These are phyloP conservation scores for Spodoptera litura DNA, from an alignment of 1,140 invertebrate species.

Conservation along the genomic window DNA sequence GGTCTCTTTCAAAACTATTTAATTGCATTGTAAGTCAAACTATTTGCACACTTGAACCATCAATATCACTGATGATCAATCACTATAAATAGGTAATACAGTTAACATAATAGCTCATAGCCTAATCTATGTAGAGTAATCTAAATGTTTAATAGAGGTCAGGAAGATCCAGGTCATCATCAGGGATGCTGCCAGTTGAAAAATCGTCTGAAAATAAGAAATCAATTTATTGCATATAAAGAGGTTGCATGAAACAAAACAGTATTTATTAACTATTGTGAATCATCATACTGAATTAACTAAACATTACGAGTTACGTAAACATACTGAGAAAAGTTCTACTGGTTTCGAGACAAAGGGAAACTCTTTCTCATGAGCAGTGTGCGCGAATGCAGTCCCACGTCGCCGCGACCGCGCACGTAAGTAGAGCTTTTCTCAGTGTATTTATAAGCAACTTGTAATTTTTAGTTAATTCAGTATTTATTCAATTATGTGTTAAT, in stretches of 20 bases:
- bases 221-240: neutral
- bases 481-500: no score
- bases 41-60: neutral
- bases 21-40: neutral
- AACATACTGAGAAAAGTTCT: no score
- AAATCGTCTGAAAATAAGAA: conserved; percentile 73
- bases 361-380: no score
- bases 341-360: no score
- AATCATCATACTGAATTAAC: no score
- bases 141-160: conserved; percentile 60
- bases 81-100: conserved; percentile 5
- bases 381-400: no score
- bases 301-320: no score
- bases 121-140: neutral
- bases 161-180: conserved; percentile 71
- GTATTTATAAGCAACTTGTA: no score
- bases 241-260: neutral
- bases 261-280: no score
- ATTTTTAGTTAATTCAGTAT: no score
- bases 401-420: no score
- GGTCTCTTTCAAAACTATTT: neutral
- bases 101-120: neutral
- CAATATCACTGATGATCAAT: neutral
- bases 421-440: no score
- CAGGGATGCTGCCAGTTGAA: conserved; percentile 68